phyloP scores from a whole-genome alignment of 2,113 vertebrate genomes.

The Aramus guarauna region DNA sequence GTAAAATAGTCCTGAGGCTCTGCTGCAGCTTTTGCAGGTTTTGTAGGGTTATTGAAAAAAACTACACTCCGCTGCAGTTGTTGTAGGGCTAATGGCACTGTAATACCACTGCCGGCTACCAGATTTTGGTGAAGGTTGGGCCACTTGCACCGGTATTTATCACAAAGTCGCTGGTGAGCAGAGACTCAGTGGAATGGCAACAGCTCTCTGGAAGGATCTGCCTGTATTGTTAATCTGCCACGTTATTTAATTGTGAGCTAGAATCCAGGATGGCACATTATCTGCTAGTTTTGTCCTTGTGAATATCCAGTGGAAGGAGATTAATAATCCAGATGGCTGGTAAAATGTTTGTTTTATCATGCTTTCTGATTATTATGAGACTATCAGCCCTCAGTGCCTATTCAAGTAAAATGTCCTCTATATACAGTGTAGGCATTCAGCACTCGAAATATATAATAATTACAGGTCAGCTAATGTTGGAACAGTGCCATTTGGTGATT shows the following conservation, averaged over 20 bases:
- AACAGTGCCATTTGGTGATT: background rate
- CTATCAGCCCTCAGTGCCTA: background rate
- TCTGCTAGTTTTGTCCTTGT: background rate
- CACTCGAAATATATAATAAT: background rate
- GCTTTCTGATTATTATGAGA: background rate
- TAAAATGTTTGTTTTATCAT: background rate
- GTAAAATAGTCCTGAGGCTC: background rate
- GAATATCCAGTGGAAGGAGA: background rate
- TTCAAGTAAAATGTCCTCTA: background rate
- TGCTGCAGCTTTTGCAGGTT: background rate
- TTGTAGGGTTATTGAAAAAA: background rate
- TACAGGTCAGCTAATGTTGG: constrained; percentile 3
- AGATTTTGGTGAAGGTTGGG: background rate
- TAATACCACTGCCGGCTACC: rapidly evolving
- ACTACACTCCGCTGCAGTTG: too few relatives aligned
- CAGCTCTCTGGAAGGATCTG: background rate
- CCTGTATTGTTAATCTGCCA: background rate
- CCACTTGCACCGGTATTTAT: background rate
- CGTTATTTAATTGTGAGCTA: background rate
- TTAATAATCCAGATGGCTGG: constrained; percentile 9
- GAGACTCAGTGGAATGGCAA: background rate
- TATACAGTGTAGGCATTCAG: background rate
- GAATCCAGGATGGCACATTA: background rate
- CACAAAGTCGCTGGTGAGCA: background rate
- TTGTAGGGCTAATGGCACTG: background rate